Evolutionary conservation across 2,888 invertebrate species (phyloP).

Genomic region (Azorinus chamasolen): DNA sequence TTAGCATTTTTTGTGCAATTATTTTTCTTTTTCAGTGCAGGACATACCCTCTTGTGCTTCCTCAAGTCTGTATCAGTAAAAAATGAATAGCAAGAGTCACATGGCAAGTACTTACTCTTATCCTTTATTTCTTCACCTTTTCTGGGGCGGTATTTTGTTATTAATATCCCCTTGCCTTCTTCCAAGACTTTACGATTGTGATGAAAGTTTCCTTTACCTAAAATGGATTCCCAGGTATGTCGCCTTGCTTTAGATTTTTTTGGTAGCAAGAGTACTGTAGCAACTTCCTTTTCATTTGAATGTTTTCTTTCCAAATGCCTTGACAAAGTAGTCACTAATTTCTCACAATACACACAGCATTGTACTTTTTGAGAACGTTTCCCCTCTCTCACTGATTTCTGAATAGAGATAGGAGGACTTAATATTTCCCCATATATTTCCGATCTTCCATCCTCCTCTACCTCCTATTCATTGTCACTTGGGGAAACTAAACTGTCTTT

Average conservation of each 20-base stretch:
- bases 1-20: too few relatives aligned
- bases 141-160: conserved; percentile 35
- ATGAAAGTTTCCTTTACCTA: conserved; percentile 27
- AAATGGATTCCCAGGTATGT: conserved; percentile 17
- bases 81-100: conserved; percentile 28
- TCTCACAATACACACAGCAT: conserved; percentile 44
- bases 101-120: conserved; percentile 24
- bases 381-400: conserved; percentile 2
- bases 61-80: conserved; percentile 24
- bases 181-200: conserved; percentile 21
- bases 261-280: conserved; percentile 18
- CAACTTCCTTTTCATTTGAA: conserved; percentile 43
- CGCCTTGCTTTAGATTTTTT: conserved; percentile 38
- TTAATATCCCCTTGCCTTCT: conserved; percentile 25
- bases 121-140: conserved; percentile 14
- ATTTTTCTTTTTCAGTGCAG: too few relatives aligned
- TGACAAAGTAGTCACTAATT: conserved; percentile 17
- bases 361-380: conserved; percentile 31
- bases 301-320: conserved; percentile 38
- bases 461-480: too few relatives aligned
- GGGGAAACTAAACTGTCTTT: too few relatives aligned
- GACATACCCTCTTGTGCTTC: conserved; percentile 15
- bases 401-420: too few relatives aligned
- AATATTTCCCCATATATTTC: too few relatives aligned
- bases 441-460: too few relatives aligned